Evolutionary conservation across 2,797 vertebrate species (phyloP).

Genomic region (Sebastiscus tertius): DNA sequence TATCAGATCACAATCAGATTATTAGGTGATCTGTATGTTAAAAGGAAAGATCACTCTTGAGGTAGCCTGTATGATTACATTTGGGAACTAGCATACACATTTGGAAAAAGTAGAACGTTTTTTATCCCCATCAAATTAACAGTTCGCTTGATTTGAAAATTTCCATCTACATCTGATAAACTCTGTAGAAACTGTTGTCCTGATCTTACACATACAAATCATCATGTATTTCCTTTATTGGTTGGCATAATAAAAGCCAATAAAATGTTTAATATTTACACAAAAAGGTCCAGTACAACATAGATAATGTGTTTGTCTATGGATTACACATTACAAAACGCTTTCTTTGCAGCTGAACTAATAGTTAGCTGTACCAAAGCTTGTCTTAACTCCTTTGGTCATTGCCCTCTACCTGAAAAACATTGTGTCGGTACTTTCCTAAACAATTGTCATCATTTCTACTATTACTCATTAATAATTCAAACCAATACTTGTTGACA

Average conservation of each 20-base stretch:
- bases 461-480: background rate
- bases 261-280: background rate
- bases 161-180: background rate
- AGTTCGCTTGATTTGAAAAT: background rate
- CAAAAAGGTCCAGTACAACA: background rate
- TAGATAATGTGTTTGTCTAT: background rate
- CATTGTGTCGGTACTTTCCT: background rate
- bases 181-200: background rate
- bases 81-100: background rate
- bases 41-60: background rate
- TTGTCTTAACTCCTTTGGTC: background rate
- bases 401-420: background rate
- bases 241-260: background rate
- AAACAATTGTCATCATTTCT: background rate
- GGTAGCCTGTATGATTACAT: background rate
- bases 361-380: background rate
- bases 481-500: background rate
- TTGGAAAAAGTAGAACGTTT: background rate
- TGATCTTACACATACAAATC: background rate
- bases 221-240: background rate
- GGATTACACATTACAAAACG: background rate
- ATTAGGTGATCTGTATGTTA: background rate
- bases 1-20: background rate
- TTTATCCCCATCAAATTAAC: background rate
- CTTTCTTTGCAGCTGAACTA: background rate